Evolutionary conservation across 2,113 vertebrate genomes (phyloP).

Genomic region (Elephas maximus): DNA sequence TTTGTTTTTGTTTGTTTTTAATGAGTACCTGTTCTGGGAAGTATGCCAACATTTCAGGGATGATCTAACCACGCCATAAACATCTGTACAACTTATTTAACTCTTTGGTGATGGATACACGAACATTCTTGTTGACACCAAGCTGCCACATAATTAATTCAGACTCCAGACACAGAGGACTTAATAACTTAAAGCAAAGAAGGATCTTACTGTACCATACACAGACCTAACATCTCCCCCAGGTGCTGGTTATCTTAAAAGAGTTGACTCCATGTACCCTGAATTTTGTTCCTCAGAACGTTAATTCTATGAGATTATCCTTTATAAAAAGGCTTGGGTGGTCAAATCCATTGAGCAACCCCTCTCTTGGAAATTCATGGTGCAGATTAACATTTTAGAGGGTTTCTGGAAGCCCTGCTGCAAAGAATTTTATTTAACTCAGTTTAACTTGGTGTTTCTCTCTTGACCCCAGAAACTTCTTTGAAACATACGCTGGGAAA

Average conservation of each 20-base stretch:
- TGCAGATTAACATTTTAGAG: accelerated
- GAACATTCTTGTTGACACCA: constrained; percentile 24
- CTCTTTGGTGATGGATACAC: constrained; percentile 80
- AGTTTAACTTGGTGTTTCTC: not conserved
- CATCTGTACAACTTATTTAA: constrained; percentile 85
- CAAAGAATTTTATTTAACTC: not conserved
- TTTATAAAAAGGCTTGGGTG: not conserved
- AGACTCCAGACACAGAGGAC: not conserved
- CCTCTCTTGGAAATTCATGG: not conserved
- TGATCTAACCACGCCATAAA: constrained; percentile 84
- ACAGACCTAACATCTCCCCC: not conserved
- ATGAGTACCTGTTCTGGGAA: constrained; percentile 84
- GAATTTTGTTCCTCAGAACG: not conserved
- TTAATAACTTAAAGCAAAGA: constrained; percentile 64
- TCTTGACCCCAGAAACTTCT: not conserved
- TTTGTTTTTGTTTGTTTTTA: constrained; percentile 64
- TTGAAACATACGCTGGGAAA: not conserved
- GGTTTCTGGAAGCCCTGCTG: not conserved
- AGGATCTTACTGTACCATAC: not conserved
- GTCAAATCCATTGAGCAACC: not conserved
- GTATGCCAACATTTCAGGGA: constrained; percentile 81
- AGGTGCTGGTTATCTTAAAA: constrained; percentile 20
- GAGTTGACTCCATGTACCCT: not conserved
- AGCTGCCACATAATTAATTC: constrained; percentile 59
- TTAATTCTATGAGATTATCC: not conserved